phyloP scores from a whole-genome alignment of 2,113 vertebrate genomes.

The Gnathonemus longibarbis region DNA sequence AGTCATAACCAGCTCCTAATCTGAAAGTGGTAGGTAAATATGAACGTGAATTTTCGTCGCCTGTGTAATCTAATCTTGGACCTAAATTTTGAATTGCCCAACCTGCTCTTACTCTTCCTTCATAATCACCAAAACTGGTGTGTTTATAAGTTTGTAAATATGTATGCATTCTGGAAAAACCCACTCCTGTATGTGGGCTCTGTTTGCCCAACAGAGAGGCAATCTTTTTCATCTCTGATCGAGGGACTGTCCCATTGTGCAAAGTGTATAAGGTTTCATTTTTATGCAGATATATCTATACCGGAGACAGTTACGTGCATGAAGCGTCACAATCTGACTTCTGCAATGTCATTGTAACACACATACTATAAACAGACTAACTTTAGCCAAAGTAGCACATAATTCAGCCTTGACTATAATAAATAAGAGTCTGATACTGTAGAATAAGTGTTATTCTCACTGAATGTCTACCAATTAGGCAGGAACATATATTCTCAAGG shows the following conservation, averaged over 20 bases:
- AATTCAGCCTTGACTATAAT: background rate
- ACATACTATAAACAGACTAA: background rate
- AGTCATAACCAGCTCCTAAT: too few relatives aligned
- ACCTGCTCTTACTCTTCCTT: too few relatives aligned
- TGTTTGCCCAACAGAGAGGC: background rate
- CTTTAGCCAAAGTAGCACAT: background rate
- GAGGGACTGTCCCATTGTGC: background rate
- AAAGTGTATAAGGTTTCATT: background rate
- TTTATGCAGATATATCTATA: background rate
- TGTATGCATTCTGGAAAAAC: background rate
- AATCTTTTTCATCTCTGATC: background rate
- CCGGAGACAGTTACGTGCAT: background rate
- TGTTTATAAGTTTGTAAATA: background rate
- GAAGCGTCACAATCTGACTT: background rate
- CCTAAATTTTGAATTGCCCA: too few relatives aligned
- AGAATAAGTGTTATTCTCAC: background rate
- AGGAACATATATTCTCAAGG: background rate
- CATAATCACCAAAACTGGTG: too few relatives aligned
- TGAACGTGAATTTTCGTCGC: too few relatives aligned
- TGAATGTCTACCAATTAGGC: background rate
- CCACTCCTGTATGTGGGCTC: background rate
- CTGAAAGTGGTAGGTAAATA: too few relatives aligned
- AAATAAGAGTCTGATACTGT: background rate
- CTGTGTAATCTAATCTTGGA: too few relatives aligned
- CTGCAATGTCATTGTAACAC: background rate